Evolutionary conservation across 2,888 invertebrate species (phyloP).

Genomic region (Drosophila melanocephala): DNA sequence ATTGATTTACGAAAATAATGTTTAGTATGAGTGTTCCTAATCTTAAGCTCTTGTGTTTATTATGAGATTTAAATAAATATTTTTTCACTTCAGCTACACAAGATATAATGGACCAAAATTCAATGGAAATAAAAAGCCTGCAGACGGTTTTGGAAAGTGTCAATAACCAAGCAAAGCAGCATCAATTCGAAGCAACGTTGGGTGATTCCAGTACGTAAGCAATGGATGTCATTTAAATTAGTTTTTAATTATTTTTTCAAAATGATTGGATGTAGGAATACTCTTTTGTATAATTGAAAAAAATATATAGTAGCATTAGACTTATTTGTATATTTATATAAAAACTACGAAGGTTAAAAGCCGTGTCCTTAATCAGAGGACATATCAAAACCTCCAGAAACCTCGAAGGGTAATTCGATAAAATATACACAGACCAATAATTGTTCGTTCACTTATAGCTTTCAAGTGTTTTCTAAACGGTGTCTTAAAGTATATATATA

Average conservation of each 20-base stretch:
- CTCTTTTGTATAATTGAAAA: background rate
- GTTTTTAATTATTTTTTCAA: background rate
- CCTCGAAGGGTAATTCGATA: background rate
- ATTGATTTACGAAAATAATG: background rate
- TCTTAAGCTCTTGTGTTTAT: background rate
- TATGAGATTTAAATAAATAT: background rate
- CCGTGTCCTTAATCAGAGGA: background rate
- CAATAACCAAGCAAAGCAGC: conserved; percentile 1
- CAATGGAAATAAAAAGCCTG: conserved; percentile 34
- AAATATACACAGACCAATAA: background rate
- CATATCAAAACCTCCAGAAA: background rate
- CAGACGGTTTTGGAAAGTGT: conserved; percentile 21
- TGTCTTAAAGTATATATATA: too few relatives aligned
- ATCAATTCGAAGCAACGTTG: background rate
- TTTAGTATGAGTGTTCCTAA: background rate
- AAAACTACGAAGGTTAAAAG: rapidly evolving
- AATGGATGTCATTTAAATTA: background rate
- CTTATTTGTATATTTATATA: background rate
- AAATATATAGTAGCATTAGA: background rate
- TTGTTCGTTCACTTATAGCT: background rate
- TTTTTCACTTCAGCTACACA: background rate
- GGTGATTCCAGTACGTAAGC: conserved; percentile 19
- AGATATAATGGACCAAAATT: conserved; percentile 3
- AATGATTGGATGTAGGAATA: background rate
- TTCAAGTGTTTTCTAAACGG: too few relatives aligned